A percentile compares a stretch with the other conserved stretches of the same genome.
Evolutionary conservation across 2,113 vertebrate genomes (phyloP).

Genomic region (Junco hyemalis): DNA sequence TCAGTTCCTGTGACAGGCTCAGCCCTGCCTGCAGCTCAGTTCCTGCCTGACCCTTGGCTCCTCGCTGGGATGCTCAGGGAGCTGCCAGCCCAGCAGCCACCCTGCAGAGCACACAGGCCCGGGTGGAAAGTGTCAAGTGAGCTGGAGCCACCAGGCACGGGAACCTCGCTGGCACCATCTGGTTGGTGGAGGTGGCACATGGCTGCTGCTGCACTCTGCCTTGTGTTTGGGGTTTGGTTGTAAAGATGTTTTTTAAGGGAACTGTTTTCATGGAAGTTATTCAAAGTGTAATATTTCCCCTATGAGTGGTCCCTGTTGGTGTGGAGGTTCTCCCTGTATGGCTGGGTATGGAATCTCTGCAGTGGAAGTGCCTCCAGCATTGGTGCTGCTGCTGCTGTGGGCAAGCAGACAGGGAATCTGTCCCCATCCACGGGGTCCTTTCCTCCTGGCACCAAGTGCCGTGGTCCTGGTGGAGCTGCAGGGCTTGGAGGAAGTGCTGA

Average conservation of each 20-base stretch:
- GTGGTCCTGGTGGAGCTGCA: background rate
- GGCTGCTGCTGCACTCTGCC: rapidly evolving
- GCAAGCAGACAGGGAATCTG: rapidly evolving
- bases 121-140: rapidly evolving
- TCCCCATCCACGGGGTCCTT: background rate
- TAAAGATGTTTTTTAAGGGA: background rate
- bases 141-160: rapidly evolving
- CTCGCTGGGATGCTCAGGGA: rapidly evolving
- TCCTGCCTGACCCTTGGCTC: background rate
- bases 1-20: background rate
- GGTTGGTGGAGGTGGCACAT: background rate
- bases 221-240: rapidly evolving
- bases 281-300: background rate
- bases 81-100: background rate
- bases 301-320: rapidly evolving
- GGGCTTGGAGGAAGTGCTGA: background rate
- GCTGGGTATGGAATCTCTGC: background rate
- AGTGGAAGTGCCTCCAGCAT: background rate
- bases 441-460: background rate
- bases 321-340: background rate
- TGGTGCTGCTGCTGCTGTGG: background rate
- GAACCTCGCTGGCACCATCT: rapidly evolving
- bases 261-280: background rate
- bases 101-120: rapidly evolving
- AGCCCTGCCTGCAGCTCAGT: background rate